Conservation (phyloP, 2,888 invertebrate species). For the Allacma fusca region DNA sequence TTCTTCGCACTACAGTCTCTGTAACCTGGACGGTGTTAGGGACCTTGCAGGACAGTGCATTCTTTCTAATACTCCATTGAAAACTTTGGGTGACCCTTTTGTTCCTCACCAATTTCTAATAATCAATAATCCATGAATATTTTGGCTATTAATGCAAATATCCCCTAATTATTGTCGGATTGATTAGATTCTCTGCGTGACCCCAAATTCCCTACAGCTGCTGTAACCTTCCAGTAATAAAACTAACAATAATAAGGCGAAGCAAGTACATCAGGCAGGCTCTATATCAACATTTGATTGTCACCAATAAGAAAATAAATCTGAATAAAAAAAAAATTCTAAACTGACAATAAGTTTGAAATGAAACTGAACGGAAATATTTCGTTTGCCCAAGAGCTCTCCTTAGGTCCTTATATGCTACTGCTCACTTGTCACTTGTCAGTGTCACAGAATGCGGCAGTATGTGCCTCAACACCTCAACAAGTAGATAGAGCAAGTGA, state of each 20-base stretch:
- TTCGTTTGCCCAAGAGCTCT: too few species aligned
- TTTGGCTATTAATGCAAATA: conserved; percentile 4
- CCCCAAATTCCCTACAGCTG: conserved; percentile 4
- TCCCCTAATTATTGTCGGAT: background rate
- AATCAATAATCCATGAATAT: conserved; percentile 3
- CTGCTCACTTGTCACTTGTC: too few species aligned
- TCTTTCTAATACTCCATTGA: background rate
- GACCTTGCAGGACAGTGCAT: conserved; percentile 1
- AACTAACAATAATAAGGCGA: too few species aligned
- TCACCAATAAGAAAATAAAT: background rate
- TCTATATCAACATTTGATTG: background rate
- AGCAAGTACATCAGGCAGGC: background rate
- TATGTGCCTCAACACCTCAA: too few species aligned
- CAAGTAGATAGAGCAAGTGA: too few species aligned
- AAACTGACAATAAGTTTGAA: background rate
- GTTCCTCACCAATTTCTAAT: background rate
- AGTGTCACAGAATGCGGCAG: too few species aligned
- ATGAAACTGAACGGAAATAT: background rate
- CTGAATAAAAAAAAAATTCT: background rate
- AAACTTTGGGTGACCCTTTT: background rate
- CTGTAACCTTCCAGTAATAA: background rate
- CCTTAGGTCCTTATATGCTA: too few species aligned
- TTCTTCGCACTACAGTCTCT: background rate
- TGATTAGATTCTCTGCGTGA: background rate
- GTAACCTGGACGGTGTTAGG: too few species aligned